phyloP scores from a whole-genome alignment of 1,140 invertebrate genomes.

The Drosophila pectinifera region DNA sequence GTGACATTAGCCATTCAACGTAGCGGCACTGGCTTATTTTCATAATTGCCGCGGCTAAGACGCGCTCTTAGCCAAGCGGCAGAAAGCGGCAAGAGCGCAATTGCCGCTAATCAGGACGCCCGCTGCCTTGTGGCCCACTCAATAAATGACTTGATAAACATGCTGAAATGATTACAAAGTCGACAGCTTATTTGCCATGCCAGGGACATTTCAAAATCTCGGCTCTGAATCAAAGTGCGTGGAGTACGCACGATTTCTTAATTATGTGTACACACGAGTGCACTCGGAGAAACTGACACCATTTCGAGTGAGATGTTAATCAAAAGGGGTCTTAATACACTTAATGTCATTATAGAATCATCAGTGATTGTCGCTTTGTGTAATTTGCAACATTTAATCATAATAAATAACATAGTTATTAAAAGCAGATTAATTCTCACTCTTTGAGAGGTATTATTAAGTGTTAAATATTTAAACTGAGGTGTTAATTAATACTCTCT shows the following conservation, averaged over 20 bases:
- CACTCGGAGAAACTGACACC: constrained; percentile 24
- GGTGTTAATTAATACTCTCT: too few relatives aligned
- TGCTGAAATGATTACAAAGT: constrained; percentile 71
- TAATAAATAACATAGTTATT: too few relatives aligned
- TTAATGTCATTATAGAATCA: constrained; percentile 2
- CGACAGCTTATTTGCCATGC: constrained; percentile 70
- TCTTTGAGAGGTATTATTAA: too few relatives aligned
- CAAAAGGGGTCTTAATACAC: too few relatives aligned
- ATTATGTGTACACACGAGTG: constrained; percentile 72
- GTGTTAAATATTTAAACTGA: too few relatives aligned
- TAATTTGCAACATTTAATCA: too few relatives aligned
- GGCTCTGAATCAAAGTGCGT: constrained; percentile 53
- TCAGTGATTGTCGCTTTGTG: background rate
- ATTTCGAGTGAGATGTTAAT: background rate
- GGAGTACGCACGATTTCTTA: constrained; percentile 64
- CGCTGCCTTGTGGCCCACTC: constrained; percentile 12
- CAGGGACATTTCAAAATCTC: constrained; percentile 60
- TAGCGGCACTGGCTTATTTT: constrained; percentile 56
- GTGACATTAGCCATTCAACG: constrained; percentile 47
- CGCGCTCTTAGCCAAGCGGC: constrained; percentile 33
- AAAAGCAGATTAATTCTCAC: too few relatives aligned
- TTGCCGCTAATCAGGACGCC: constrained; percentile 34
- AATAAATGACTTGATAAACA: constrained; percentile 65
- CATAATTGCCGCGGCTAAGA: constrained; percentile 61
- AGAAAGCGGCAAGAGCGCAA: constrained; percentile 23